Percentiles rank a stretch among this genome's conserved stretches.
These are phyloP conservation scores for Halyomorpha halys DNA, from an alignment of 1,140 invertebrate species.

Conservation along the genomic window DNA sequence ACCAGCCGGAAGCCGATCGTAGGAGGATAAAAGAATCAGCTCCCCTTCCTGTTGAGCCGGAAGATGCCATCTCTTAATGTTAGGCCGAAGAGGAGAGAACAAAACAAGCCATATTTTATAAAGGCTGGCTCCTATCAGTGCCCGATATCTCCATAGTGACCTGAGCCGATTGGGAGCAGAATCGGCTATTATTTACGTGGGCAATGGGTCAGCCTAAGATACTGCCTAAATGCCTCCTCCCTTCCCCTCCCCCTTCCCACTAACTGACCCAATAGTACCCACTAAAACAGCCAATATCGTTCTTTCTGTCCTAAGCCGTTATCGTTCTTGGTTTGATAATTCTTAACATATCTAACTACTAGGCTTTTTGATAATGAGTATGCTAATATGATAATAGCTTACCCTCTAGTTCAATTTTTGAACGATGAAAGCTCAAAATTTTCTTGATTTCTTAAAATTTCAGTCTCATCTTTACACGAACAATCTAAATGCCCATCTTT, in stretches of 20 bases:
- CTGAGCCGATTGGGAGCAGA: background rate
- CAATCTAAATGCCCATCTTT: no score
- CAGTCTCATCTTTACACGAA: no score
- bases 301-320: background rate
- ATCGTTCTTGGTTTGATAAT: no score
- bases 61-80: conserved; percentile 3
- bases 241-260: background rate
- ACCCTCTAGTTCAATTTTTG: no score
- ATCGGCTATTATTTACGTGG: conserved; percentile 9
- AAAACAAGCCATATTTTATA: conserved; percentile 9
- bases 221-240: conserved; percentile 4
- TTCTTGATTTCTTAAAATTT: no score
- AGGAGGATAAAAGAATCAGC: background rate
- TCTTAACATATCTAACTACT: no score
- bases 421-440: no score
- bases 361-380: no score
- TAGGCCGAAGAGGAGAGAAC: background rate
- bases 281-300: background rate
- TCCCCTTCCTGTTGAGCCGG: background rate
- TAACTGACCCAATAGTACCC: background rate
- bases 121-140: background rate
- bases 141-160: conserved; percentile 5
- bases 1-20: no score
- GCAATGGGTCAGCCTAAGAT: conserved; percentile 6
- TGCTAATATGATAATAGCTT: no score